phyloP scores from a whole-genome alignment of 1,140 invertebrate genomes.

The Pomacea maculata region DNA sequence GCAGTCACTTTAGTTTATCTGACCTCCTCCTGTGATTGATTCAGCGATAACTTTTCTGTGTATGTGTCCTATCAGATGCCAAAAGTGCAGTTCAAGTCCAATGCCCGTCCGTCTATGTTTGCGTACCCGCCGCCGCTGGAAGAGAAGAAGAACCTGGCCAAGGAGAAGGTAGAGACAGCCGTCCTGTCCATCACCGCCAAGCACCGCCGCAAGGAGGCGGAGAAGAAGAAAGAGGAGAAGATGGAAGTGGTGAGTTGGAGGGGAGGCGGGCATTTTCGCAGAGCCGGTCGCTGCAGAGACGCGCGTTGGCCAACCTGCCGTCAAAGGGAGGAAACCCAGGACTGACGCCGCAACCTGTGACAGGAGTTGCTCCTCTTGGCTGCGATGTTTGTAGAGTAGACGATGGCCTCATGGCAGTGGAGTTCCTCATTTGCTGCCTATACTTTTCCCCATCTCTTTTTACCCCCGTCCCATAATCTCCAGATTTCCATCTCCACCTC shows the following conservation, averaged over 20 bases:
- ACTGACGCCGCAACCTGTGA: too few species aligned
- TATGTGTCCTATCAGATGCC: slow-evolving; percentile 78
- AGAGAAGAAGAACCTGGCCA: slow-evolving; percentile 97
- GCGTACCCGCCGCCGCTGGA: slow-evolving; percentile 97
- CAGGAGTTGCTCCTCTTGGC: too few species aligned
- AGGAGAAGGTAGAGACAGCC: slow-evolving; percentile 90
- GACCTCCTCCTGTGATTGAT: not conserved
- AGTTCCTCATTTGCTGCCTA: too few species aligned
- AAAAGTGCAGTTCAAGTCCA: slow-evolving; percentile 90
- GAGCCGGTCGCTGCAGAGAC: too few species aligned
- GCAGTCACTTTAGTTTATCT: too few species aligned
- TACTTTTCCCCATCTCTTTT: too few species aligned
- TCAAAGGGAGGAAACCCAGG: too few species aligned
- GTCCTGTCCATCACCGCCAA: slow-evolving; percentile 96
- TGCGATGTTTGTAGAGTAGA: too few species aligned
- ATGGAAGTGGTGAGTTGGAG: slow-evolving; percentile 72
- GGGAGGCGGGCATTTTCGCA: not conserved
- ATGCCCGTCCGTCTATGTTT: slow-evolving; percentile 92
- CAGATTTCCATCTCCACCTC: too few species aligned
- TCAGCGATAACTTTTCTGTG: not conserved
- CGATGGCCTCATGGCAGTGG: too few species aligned
- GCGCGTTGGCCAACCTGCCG: too few species aligned
- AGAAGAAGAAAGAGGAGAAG: slow-evolving; percentile 75
- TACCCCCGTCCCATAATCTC: too few species aligned
- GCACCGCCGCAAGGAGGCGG: slow-evolving; percentile 64